Conservation (phyloP, 2,797 vertebrate genomes). For the Chrysocyon brachyurus region DNA sequence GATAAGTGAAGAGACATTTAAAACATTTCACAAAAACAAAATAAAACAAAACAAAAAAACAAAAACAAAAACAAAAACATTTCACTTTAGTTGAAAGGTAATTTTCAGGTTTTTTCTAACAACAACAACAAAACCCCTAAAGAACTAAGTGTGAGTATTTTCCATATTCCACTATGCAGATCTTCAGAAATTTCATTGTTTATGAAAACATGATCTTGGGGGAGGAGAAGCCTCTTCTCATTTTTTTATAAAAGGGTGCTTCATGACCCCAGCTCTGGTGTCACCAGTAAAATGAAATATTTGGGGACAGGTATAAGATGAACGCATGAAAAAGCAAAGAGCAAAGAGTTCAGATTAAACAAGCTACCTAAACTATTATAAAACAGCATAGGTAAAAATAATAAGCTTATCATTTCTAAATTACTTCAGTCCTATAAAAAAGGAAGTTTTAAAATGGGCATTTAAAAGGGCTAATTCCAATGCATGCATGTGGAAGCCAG, state of each 20-base stretch:
- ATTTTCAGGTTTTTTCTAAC: slow-evolving; percentile 25
- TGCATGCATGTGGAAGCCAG: slow-evolving; percentile 84
- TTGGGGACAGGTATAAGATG: slow-evolving; percentile 9
- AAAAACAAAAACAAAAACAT: too few species aligned
- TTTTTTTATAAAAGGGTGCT: slow-evolving; percentile 28
- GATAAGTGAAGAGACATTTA: neutral
- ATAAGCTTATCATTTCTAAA: slow-evolving; percentile 76
- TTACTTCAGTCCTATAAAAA: slow-evolving; percentile 82
- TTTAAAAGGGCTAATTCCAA: slow-evolving; percentile 76
- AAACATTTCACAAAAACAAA: neutral
- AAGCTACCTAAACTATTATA: neutral
- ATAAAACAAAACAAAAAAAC: too few species aligned
- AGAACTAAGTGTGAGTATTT: neutral
- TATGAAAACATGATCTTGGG: slow-evolving; percentile 58
- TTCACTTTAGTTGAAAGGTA: neutral
- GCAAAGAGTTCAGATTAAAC: neutral
- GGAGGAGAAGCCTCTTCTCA: neutral
- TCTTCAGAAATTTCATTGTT: slow-evolving; percentile 53
- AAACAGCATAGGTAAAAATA: slow-evolving; percentile 73
- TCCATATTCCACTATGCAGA: slow-evolving; percentile 21
- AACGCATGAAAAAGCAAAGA: slow-evolving; percentile 25
- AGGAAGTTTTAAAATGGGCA: slow-evolving; percentile 84
- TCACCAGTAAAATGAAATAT: slow-evolving; percentile 41
- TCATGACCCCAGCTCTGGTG: neutral
- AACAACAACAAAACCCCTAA: slow-evolving; percentile 30